These are phyloP conservation scores for Etia nguti DNA, from an alignment of 2,113 vertebrate species.

Conservation along the genomic window DNA sequence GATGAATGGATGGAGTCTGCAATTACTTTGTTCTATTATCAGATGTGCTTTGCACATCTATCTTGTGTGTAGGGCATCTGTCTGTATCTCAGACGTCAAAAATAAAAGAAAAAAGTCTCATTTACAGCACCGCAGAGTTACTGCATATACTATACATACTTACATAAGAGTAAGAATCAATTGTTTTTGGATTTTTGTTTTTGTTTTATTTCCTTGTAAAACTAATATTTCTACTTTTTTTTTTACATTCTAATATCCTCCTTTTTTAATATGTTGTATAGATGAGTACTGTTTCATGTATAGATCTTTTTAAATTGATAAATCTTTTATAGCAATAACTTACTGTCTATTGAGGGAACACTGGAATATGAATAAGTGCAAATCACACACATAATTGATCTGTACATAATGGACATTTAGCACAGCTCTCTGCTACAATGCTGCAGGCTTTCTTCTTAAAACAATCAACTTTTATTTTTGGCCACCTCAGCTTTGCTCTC, in stretches of 20 bases:
- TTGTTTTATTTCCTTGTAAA: not conserved
- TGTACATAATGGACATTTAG: not conserved
- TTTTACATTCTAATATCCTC: not conserved
- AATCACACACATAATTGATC: not conserved
- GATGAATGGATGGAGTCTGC: not conserved
- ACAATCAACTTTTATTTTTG: constrained; percentile 1
- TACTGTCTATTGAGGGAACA: not conserved
- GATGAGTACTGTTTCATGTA: not conserved
- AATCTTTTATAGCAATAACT: not conserved
- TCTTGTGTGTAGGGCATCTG: not conserved
- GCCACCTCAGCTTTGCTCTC: constrained; percentile 18
- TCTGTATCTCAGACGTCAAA: not conserved
- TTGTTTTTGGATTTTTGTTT: not conserved
- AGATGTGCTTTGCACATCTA: not conserved
- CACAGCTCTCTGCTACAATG: not conserved
- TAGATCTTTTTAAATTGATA: not conserved
- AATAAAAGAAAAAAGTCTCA: not conserved
- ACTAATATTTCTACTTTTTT: not conserved
- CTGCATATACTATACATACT: not conserved
- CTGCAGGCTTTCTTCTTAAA: not conserved
- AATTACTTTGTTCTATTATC: not conserved
- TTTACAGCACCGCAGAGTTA: not conserved
- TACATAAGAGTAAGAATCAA: not conserved
- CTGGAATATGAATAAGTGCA: not conserved
- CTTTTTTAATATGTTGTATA: not conserved